phyloP scores from a whole-genome alignment of 2,113 vertebrate species.

The Microcebus lehilahytsara region DNA sequence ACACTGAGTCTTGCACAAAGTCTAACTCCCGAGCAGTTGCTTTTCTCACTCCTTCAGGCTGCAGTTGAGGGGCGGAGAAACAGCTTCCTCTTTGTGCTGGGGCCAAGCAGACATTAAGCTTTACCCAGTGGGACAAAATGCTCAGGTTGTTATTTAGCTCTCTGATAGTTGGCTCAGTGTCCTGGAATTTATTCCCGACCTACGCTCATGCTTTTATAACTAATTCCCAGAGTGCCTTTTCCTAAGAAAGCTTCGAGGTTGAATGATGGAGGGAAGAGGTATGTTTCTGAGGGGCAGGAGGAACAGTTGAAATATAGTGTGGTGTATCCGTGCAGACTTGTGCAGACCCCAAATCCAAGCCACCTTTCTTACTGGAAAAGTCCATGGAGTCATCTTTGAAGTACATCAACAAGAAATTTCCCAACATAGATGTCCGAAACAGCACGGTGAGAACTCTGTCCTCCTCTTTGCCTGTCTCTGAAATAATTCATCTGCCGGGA shows the following conservation, averaged over 20 bases:
- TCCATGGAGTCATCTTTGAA: slow-evolving; percentile 91
- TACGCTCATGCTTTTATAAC: neutral
- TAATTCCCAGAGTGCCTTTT: slow-evolving; percentile 20
- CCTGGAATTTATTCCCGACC: slow-evolving; percentile 5
- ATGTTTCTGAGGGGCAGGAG: neutral
- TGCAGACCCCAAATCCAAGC: slow-evolving; percentile 88
- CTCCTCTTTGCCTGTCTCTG: neutral
- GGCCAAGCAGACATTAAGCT: neutral
- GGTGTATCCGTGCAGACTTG: slow-evolving; percentile 84
- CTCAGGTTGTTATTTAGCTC: neutral
- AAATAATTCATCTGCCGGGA: neutral
- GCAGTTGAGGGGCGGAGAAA: slow-evolving; percentile 20
- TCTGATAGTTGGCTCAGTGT: neutral
- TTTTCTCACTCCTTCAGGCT: slow-evolving; percentile 63
- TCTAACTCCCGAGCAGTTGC: neutral
- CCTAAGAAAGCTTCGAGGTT: neutral
- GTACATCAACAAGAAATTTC: slow-evolving; percentile 95
- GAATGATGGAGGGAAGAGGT: neutral
- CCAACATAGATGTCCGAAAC: slow-evolving; percentile 91
- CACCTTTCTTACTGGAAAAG: slow-evolving; percentile 88
- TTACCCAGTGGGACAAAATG: neutral
- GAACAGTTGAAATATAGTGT: neutral
- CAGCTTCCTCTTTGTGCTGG: slow-evolving; percentile 66
- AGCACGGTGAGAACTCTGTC: slow-evolving; percentile 85
- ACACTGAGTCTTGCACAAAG: neutral